Base-by-base conservation (phyloP, 1,140 invertebrate species). In the Nephila pilipes region DNA sequence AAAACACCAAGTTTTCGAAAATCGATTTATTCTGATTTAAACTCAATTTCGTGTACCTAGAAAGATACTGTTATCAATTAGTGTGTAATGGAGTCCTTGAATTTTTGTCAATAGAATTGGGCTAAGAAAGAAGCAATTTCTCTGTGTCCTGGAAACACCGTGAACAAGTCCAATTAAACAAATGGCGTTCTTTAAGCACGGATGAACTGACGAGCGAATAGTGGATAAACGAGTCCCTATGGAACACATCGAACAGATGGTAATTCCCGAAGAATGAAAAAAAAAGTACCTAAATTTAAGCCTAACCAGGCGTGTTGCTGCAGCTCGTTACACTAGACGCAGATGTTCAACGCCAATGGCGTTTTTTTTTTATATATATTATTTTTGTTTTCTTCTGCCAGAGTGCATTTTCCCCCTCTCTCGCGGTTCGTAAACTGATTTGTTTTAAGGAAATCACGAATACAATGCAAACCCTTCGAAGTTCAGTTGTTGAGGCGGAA, bases 161-260 rank as follows among this genome's bases (percentile, higher is more conserved):
- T 81, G 79, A 54, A 81, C 79, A 81, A 81, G 79, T 81, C 36
- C 36, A 81, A 81, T 81, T 81, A 81, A 81, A 81, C 79, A 81
- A 81, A 81, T 81, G 22, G 79, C 79, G 79, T 81, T 81, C 79
- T 81, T 81, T 81, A 81, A 81, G 79, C 79, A 36, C 46, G 79
- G 22, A 81, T 81, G 79, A 25, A 81, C 79, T 38, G 18, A 81
- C 79, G 36, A 81, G 20, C 36, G 79, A 38, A 32, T n/a, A 81
- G 36, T 81, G 79, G 46, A 81, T 81, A 46, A 81, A 81, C 32
- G 79, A 81, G 36, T 81, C 79, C 79, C 79, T 22, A 54, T 81
- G 79, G 36, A 81, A 54, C 22, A 81, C 79, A 14, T 18, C 8
- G 79, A 81, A 81, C 79, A 81, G 79, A 81, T 81, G 79, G 79